Percentiles rank a stretch among this genome's conserved stretches.
phyloP scores from a whole-genome alignment of 2,797 vertebrate species.

The Crenuchus spilurus region DNA sequence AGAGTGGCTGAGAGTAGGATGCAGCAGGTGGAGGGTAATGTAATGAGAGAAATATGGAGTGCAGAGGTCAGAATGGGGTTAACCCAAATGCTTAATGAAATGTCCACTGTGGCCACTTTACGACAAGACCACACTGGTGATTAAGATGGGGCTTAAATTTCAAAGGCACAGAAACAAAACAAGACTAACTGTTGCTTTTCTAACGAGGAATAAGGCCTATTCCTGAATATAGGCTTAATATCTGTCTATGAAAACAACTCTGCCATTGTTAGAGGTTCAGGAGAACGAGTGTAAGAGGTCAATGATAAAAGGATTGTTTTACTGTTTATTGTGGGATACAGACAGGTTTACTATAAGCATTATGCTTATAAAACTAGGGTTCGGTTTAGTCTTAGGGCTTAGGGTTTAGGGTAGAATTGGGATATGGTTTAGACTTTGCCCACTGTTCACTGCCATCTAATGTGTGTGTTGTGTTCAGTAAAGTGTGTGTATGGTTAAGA shows the following conservation, averaged over 20 bases:
- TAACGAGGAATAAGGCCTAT: no score
- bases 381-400: neutral
- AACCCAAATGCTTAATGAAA: slow-evolving; percentile 43
- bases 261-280: neutral
- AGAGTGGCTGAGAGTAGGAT: neutral
- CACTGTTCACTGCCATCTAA: no score
- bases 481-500: slow-evolving; percentile 3
- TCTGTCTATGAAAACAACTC: no score
- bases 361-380: neutral
- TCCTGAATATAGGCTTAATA: no score
- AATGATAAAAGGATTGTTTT: neutral
- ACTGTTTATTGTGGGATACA: neutral
- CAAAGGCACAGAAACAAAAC: neutral
- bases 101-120: slow-evolving; percentile 23
- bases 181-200: no score
- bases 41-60: slow-evolving; percentile 40
- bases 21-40: slow-evolving; percentile 10
- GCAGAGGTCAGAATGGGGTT: slow-evolving; percentile 46
- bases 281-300: neutral
- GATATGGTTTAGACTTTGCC: neutral
- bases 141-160: slow-evolving; percentile 1
- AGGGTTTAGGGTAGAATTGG: neutral
- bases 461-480: no score
- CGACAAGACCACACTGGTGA: slow-evolving; percentile 12
- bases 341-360: no score